These are phyloP conservation scores for Blastobasis lacticolella DNA, from an alignment of 2,888 invertebrate species.

Conservation along the genomic window DNA sequence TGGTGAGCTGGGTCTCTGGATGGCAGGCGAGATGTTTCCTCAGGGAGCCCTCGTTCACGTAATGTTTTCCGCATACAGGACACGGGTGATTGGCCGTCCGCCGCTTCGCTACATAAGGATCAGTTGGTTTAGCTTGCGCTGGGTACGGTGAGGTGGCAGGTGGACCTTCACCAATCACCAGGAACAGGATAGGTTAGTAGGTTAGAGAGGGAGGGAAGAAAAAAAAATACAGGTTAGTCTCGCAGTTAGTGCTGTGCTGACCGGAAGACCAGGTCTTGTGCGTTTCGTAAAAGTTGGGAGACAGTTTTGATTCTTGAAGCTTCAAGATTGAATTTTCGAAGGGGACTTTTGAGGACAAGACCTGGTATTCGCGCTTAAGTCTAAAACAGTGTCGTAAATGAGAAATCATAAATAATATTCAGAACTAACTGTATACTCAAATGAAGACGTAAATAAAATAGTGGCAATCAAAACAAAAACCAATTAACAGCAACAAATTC, in stretches of 20 bases:
- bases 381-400: conserved; percentile 13
- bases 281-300: neutral
- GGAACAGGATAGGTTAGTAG: conserved; percentile 64
- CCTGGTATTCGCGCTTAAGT: conserved; percentile 16
- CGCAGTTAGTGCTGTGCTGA: conserved; percentile 35
- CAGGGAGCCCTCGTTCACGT: conserved; percentile 94
- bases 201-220: conserved; percentile 45
- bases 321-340: too few relatives aligned
- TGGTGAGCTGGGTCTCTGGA: conserved; percentile 91
- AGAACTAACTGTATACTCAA: conserved; percentile 17
- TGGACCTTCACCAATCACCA: conserved; percentile 71
- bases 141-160: conserved; percentile 77
- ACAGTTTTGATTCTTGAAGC: neutral
- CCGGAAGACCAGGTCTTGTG: conserved; percentile 26
- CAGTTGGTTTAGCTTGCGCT: conserved; percentile 75
- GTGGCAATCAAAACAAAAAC: conserved; percentile 30
- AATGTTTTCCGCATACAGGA: conserved; percentile 96
- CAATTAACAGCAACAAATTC: conserved; percentile 41
- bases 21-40: conserved; percentile 95
- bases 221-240: conserved; percentile 54
- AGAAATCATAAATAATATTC: conserved; percentile 17
- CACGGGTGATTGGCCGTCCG: conserved; percentile 96
- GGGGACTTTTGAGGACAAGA: neutral
- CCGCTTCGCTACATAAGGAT: conserved; percentile 93
- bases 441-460: conserved; percentile 3